Base-by-base conservation (phyloP, 1,140 invertebrate species). In the Camponotus vicinus region DNA sequence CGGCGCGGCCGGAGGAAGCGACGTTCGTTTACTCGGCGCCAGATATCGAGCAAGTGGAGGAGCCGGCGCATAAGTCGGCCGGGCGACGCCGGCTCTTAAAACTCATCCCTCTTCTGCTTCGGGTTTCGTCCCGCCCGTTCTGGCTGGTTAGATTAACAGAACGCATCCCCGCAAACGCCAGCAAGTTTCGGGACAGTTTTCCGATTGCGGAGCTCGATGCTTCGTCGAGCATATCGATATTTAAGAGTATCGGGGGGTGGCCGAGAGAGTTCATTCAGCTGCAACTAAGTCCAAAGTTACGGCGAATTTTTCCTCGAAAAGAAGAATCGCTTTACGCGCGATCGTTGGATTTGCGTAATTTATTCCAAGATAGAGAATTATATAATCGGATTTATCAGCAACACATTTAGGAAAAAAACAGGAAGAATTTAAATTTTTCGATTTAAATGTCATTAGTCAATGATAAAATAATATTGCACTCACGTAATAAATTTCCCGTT, bases 71-170 rank as follows among this genome's bases (percentile, higher is more conserved):
- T 18, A 86, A 82, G 86, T 82, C 86, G 71, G 76, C 57, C 76
- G 70, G 75, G 69, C 88, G 77, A 89, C 76, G 82, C 63, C 69
- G 67, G n/a, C 15, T 83, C 89, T 90, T 90, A 86, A 89, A 86
- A 83, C 67, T 75, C 86, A 79, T 78, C 89, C 84, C 66, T 49
- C 7, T 27, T 27, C 27, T 27, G 27, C 15, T 4, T 42, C 67
- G 18, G 15, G 27, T 13, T 7, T 15, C 7, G 27, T 34, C 3
- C 71, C 15, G n/a, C 64, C 49, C 13, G 8, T 11, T 27, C 52
- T 34, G 52, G 59, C 2, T n/a, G 64, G 69, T 91, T 87, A 88
- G 83, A 84, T 90, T 91, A 90, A 91, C 88, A 89, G 90, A 91
- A 91, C 84, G 86, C 88, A 86, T 85, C 78, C 40, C 84, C 87